These are phyloP conservation scores for Athene cunicularia DNA, from an alignment of 2,113 vertebrate genomes.

Conservation along the genomic window DNA sequence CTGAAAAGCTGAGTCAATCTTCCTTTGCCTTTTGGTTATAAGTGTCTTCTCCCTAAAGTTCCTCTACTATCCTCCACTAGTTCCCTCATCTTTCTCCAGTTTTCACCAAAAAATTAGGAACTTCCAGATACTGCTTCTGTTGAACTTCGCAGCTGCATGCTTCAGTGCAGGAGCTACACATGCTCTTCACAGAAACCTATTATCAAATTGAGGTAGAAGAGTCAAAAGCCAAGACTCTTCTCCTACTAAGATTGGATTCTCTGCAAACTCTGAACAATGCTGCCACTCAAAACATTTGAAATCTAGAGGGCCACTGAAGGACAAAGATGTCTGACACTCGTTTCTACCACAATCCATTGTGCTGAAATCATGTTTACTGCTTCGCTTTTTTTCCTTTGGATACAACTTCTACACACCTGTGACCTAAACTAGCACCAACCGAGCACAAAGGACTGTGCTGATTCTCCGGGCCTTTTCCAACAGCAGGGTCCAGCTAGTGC, in stretches of 20 bases:
- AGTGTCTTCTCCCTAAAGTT: not conserved
- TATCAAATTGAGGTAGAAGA: not conserved
- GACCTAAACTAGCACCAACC: not conserved
- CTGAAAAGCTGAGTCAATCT: not conserved
- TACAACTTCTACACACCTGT: not conserved
- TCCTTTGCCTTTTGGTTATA: not conserved
- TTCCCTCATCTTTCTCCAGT: not conserved
- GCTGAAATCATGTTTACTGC: not conserved
- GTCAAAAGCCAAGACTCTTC: not conserved
- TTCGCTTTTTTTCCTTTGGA: not conserved
- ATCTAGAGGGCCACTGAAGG: not conserved
- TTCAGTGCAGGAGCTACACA: not conserved
- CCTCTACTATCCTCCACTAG: not conserved
- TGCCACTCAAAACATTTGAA: not conserved
- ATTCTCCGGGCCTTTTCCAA: constrained; percentile 30
- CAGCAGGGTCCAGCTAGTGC: constrained; percentile 1
- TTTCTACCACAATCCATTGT: not conserved
- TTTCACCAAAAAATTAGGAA: not conserved
- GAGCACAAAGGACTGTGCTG: not conserved
- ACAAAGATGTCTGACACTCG: not conserved
- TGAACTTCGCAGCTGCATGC: not conserved
- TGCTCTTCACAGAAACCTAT: not conserved
- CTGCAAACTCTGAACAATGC: not conserved
- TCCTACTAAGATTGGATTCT: not conserved
- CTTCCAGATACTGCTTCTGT: not conserved